These are phyloP conservation scores for Odocoileus virginianus DNA, from an alignment of 2,113 vertebrate species.

Conservation along the genomic window DNA sequence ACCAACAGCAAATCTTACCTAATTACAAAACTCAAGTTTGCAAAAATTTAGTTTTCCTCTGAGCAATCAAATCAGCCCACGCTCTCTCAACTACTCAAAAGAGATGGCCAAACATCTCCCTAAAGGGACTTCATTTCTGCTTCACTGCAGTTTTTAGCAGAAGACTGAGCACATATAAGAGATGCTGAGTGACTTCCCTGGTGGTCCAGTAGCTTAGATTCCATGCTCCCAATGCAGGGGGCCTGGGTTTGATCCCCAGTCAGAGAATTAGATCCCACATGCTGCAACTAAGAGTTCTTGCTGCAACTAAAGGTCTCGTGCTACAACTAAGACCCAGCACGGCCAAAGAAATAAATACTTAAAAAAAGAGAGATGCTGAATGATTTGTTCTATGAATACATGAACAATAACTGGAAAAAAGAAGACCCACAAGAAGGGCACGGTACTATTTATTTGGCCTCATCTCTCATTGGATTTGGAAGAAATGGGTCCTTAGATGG, in stretches of 20 bases:
- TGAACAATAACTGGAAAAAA: not conserved
- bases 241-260: not conserved
- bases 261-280: too few relatives aligned
- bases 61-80: not conserved
- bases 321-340: not conserved
- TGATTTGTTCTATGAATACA: not conserved
- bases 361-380: not conserved
- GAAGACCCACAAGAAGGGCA: not conserved
- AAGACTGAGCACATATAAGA: not conserved
- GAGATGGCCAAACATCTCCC: not conserved
- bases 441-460: not conserved
- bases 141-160: not conserved
- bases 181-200: not conserved
- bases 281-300: too few relatives aligned
- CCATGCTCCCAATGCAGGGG: not conserved
- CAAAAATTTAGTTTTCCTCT: not conserved
- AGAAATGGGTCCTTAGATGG: not conserved
- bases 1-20: not conserved
- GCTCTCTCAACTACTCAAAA: not conserved
- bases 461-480: not conserved
- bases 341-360: not conserved
- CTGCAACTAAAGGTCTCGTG: not conserved
- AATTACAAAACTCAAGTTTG: not conserved
- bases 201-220: not conserved
- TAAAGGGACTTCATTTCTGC: not conserved